Conservation (phyloP, 2,888 invertebrate species). For the Biston betularia region DNA sequence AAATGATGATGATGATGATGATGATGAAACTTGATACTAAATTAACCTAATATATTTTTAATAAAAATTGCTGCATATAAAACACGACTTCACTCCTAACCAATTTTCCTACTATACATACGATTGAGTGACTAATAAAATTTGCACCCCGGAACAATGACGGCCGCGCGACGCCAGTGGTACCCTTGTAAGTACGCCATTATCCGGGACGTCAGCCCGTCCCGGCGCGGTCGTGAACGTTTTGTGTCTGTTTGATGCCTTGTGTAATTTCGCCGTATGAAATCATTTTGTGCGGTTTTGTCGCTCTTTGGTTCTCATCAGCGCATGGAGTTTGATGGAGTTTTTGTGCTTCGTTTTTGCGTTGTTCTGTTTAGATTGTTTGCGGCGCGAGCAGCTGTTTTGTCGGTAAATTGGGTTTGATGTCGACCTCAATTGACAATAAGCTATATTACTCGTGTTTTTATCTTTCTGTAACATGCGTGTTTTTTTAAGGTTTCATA, state of each 20-base stretch:
- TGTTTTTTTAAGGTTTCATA: neutral
- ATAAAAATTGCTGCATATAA: too few species aligned
- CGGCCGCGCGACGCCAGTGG: neutral
- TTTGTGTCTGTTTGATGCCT: constrained; percentile 47
- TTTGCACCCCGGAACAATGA: neutral
- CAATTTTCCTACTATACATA: neutral
- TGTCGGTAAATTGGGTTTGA: constrained; percentile 17
- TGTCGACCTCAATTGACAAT: constrained; percentile 17
- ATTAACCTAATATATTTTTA: too few species aligned
- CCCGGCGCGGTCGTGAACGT: constrained; percentile 26
- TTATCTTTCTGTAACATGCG: neutral
- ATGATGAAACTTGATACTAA: too few species aligned
- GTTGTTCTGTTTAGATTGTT: constrained; percentile 17
- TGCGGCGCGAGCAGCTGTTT: constrained; percentile 14
- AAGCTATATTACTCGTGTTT: constrained; percentile 1
- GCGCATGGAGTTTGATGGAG: constrained; percentile 20
- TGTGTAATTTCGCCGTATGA: constrained; percentile 42
- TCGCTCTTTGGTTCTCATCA: constrained; percentile 18
- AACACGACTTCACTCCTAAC: too few species aligned
- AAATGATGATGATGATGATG: too few species aligned
- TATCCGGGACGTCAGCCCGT: neutral
- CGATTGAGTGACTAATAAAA: neutral
- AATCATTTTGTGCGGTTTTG: constrained; percentile 29
- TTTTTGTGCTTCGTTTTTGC: constrained; percentile 16
- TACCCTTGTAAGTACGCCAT: constrained; percentile 1